Percentiles rank a stretch among this genome's conserved stretches.
These are phyloP conservation scores for Proterorhinus semilunaris DNA, from an alignment of 2,113 vertebrate genomes.

Conservation along the genomic window DNA sequence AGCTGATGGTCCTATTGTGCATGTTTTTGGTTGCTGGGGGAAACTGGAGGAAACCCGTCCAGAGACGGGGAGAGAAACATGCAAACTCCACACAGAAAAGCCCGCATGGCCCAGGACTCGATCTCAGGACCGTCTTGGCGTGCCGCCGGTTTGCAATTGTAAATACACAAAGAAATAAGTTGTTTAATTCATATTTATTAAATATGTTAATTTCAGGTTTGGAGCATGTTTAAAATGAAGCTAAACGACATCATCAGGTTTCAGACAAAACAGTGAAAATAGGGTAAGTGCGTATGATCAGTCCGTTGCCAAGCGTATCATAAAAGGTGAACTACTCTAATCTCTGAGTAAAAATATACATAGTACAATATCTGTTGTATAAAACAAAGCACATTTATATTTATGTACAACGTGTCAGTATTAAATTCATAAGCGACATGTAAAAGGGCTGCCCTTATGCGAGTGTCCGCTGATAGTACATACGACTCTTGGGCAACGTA, in stretches of 20 bases:
- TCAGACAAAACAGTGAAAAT: neutral
- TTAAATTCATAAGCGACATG: constrained; percentile 25
- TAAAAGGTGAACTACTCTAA: neutral
- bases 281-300: neutral
- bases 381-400: neutral
- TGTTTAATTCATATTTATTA: constrained; percentile 47
- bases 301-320: neutral
- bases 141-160: neutral
- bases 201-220: constrained; percentile 35
- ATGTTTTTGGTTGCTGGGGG: no score
- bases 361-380: constrained; percentile 1
- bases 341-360: neutral
- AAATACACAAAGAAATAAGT: constrained; percentile 3
- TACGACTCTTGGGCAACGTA: constrained; percentile 18
- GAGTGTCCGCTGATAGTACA: constrained; percentile 17
- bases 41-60: no score
- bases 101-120: no score
- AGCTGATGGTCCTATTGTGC: no score
- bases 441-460: constrained; percentile 11
- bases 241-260: constrained; percentile 19
- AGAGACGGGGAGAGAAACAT: no score
- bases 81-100: no score
- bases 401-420: no score
- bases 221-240: constrained; percentile 26
- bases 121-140: no score